Evolutionary conservation across 2,888 invertebrate species (phyloP).

Genomic region (Podotricha telesiphe): DNA sequence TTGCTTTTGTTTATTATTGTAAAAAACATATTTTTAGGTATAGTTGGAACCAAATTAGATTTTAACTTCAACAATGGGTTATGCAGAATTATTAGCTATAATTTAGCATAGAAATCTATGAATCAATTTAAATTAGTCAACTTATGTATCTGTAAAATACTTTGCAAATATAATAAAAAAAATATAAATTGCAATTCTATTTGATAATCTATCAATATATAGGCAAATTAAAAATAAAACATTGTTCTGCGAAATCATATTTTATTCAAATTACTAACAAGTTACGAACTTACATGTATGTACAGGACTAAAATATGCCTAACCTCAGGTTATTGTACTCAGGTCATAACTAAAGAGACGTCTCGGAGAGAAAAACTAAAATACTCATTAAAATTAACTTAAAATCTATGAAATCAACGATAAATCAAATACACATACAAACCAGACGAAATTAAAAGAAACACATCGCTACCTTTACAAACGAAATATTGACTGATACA

Average conservation of each 20-base stretch:
- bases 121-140: too few relatives aligned
- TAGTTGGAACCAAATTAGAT: too few relatives aligned
- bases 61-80: too few relatives aligned
- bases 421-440: conserved; percentile 25
- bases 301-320: conserved; percentile 60
- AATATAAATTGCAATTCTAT: not conserved
- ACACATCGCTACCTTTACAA: conserved; percentile 1
- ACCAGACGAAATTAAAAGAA: conserved; percentile 15
- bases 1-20: not conserved
- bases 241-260: conserved; percentile 62
- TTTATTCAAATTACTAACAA: conserved; percentile 72
- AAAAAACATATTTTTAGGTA: not conserved
- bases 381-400: conserved; percentile 35
- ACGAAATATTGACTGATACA: conserved; percentile 13
- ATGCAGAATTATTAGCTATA: too few relatives aligned
- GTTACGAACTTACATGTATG: conserved; percentile 69
- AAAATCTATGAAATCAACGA: conserved; percentile 27
- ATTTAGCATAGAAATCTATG: too few relatives aligned
- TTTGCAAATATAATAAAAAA: not conserved
- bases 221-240: conserved; percentile 51
- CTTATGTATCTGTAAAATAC: too few relatives aligned
- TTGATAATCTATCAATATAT: not conserved
- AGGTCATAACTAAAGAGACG: conserved; percentile 56
- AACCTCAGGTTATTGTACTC: conserved; percentile 68
- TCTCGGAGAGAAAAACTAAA: conserved; percentile 30